Evolutionary conservation across 2,888 invertebrate species (phyloP).

Genomic region (Slavum lentiscoides): DNA sequence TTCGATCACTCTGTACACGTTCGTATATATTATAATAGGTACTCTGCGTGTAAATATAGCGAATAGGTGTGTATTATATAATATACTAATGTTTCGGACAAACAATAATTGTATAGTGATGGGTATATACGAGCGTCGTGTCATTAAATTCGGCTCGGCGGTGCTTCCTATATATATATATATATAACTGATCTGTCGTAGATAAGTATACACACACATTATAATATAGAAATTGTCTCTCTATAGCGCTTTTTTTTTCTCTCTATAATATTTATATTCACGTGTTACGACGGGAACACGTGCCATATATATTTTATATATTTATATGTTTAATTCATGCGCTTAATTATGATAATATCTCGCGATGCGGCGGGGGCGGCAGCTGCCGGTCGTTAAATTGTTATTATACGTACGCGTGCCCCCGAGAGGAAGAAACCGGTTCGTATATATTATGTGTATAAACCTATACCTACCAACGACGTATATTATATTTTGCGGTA

Average conservation of each 20-base stretch:
- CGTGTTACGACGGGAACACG: not conserved
- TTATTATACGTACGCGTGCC: slow-evolving; percentile 14
- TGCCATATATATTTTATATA: not conserved
- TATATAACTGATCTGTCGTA: slow-evolving; percentile 18
- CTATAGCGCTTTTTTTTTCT: not conserved
- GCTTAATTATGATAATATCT: slow-evolving; percentile 49
- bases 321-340: slow-evolving; percentile 44
- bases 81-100: slow-evolving; percentile 8
- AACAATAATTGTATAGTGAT: slow-evolving; percentile 11
- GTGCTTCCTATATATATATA: slow-evolving; percentile 12
- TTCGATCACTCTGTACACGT: no score
- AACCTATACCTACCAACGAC: no score
- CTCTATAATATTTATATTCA: no score
- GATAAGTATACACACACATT: slow-evolving; percentile 21
- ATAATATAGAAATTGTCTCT: slow-evolving; percentile 19
- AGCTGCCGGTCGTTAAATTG: slow-evolving; percentile 36
- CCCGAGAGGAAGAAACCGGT: slow-evolving; percentile 36
- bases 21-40: no score
- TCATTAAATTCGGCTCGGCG: slow-evolving; percentile 38
- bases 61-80: not conserved
- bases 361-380: slow-evolving; percentile 41
- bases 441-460: not conserved
- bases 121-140: no score
- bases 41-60: not conserved
- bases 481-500: slow-evolving; percentile 44